Percentiles rank a stretch among this genome's conserved stretches.
Conservation (phyloP, 2,113 vertebrate species). For the Trogon melanurus region DNA sequence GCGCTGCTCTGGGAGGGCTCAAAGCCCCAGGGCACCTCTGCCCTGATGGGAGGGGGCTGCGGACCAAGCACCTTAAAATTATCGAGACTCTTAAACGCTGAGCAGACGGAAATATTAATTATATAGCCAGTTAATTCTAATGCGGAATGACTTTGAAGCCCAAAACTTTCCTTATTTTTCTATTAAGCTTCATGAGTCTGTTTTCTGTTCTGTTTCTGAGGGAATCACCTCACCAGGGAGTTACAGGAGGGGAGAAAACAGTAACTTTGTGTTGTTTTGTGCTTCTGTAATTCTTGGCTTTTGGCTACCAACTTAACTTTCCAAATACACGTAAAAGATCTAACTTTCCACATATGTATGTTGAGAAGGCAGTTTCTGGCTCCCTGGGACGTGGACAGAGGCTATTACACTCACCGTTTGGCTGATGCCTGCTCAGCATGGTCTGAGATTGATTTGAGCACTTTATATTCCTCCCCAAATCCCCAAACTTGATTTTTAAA, state of each 20-base stretch:
- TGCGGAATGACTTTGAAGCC: background rate
- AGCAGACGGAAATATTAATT: background rate
- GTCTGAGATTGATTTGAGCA: background rate
- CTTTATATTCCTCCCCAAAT: background rate
- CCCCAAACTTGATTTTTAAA: background rate
- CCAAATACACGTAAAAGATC: background rate
- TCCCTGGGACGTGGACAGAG: background rate
- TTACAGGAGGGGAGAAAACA: background rate
- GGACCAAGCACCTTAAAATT: background rate
- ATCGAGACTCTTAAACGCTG: background rate
- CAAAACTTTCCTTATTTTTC: background rate
- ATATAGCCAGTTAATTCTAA: background rate
- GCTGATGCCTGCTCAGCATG: background rate
- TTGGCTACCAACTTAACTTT: background rate
- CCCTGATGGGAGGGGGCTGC: background rate
- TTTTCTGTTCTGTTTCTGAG: background rate
- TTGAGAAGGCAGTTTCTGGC: background rate
- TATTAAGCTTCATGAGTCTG: background rate
- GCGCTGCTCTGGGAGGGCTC: fast-evolving
- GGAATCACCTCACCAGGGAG: background rate
- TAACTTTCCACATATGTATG: background rate
- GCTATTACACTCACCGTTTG: background rate
- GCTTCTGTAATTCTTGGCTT: background rate
- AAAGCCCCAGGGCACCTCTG: fast-evolving
- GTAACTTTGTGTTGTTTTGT: background rate